Evolutionary conservation across 2,797 vertebrate genomes (phyloP), one percentile per base, ranked within the genome.

Genomic region (Gadopsis marmoratus): DNA sequence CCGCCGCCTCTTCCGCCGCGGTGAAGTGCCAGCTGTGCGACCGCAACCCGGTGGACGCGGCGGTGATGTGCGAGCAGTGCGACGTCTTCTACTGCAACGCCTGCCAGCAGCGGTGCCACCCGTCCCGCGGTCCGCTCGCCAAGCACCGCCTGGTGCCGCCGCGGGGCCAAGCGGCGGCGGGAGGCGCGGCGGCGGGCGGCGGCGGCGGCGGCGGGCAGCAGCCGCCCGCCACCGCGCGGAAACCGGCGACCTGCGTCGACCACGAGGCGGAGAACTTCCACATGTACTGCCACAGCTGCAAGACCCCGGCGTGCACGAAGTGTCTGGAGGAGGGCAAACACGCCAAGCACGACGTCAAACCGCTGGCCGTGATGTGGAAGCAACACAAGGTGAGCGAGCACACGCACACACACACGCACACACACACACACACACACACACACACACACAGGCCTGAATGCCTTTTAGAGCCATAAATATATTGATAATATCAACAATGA

Each of bases 31-130:
- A 99, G 93, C 90, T 99, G 86, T 99, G 98, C 85, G 98, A 98
- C 92, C 97, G 97, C 70, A 97, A 95, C 94, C 97, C 97, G 0
- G 96, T 95, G 85, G 96, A 97, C 53, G 98, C 97, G 26, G 94
- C 97, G 13, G 96, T 97, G 72, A 96, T 96, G 92, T 99, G 98
- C 94, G 97, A 99, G 94, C 98, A 99, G 93, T 99, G 98, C 93
- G 97, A 98, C 81, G 97, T 99, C 21, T 96, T 94, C 47, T 99
- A 99, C 95, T 98, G 98, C 82, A 83, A 92, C 56, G 90, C 97
- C 50, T 99, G 98, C 90, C 98, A 98, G 93, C 96, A 97, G 91
- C 96, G 97, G 62, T 99, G 98, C 90, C 98, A 99, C 88, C 98
- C 98, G 54, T 96, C 97, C 80, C 96, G 98, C 59, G 98, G 98